Evolutionary conservation across 2,113 vertebrate genomes (phyloP).

Genomic region (Anseranas semipalmata): DNA sequence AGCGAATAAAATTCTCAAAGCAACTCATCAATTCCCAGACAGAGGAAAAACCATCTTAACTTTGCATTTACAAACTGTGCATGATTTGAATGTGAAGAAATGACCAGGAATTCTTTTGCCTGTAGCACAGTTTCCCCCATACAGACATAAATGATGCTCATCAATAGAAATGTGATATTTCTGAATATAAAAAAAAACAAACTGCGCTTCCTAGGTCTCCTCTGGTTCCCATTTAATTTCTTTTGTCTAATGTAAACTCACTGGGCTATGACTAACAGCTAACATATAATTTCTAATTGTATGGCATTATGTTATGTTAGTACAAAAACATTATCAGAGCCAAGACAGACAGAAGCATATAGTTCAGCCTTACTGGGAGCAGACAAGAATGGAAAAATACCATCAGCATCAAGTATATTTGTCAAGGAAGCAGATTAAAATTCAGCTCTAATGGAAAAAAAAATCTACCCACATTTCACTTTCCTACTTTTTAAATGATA

Average conservation of each 20-base stretch:
- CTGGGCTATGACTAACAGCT: conserved; percentile 76
- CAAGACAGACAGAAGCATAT: conserved; percentile 57
- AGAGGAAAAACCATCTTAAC: neutral
- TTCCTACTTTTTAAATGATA: conserved; percentile 11
- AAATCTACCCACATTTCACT: neutral
- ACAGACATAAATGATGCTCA: conserved; percentile 49
- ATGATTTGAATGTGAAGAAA: conserved; percentile 10
- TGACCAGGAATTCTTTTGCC: conserved; percentile 43
- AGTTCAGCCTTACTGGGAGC: conserved; percentile 56
- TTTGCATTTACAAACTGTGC: conserved; percentile 5
- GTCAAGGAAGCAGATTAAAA: conserved; percentile 66
- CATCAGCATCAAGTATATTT: conserved; percentile 52
- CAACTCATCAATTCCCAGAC: neutral
- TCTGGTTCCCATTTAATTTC: conserved; percentile 75
- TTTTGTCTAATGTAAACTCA: conserved; percentile 79
- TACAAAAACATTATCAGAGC: conserved; percentile 71
- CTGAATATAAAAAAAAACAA: conserved; percentile 41
- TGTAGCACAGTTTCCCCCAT: conserved; percentile 31
- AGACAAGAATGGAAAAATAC: conserved; percentile 61
- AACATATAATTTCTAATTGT: conserved; percentile 78
- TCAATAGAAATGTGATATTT: conserved; percentile 69
- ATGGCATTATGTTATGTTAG: conserved; percentile 73
- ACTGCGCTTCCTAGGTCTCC: conserved; percentile 58
- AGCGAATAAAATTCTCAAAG: neutral
- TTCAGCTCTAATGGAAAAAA: conserved; percentile 47